Conservation (phyloP, 2,888 invertebrate species). For the Slavum lentiscoides region DNA sequence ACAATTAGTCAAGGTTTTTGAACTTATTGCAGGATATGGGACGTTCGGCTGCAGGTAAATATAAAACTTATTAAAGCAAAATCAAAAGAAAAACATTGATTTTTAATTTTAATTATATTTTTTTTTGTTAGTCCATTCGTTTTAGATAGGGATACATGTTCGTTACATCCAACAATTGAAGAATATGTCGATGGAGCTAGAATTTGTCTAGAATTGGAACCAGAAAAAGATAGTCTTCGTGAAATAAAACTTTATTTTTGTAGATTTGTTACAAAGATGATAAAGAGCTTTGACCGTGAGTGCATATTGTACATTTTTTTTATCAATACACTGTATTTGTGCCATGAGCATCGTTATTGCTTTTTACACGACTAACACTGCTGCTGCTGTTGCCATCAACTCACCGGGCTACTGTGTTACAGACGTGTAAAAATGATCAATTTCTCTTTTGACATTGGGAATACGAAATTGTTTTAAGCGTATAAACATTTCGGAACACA, state of each 20-base stretch:
- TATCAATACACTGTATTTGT: not conserved
- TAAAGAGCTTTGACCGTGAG: constrained; percentile 89
- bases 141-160: constrained; percentile 79
- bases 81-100: not conserved
- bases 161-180: constrained; percentile 82
- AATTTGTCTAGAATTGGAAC: constrained; percentile 87
- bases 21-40: constrained; percentile 87
- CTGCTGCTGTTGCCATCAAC: too few species aligned
- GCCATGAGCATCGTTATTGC: too few species aligned
- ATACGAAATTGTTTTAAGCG: too few species aligned
- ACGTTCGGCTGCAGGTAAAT: constrained; percentile 77
- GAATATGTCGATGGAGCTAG: constrained; percentile 96
- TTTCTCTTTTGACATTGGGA: too few species aligned
- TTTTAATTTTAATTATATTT: constrained; percentile 1
- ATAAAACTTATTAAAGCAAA: not conserved
- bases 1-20: constrained; percentile 87
- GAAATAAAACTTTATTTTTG: constrained; percentile 93
- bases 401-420: too few species aligned
- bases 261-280: constrained; percentile 88
- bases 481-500: too few species aligned
- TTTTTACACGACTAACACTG: too few species aligned
- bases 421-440: too few species aligned
- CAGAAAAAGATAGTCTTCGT: constrained; percentile 88
- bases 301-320: constrained; percentile 55
- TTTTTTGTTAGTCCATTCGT: constrained; percentile 71